phyloP scores from a whole-genome alignment of 1,140 invertebrate species.

The Trachymyrmex cornetzi region DNA sequence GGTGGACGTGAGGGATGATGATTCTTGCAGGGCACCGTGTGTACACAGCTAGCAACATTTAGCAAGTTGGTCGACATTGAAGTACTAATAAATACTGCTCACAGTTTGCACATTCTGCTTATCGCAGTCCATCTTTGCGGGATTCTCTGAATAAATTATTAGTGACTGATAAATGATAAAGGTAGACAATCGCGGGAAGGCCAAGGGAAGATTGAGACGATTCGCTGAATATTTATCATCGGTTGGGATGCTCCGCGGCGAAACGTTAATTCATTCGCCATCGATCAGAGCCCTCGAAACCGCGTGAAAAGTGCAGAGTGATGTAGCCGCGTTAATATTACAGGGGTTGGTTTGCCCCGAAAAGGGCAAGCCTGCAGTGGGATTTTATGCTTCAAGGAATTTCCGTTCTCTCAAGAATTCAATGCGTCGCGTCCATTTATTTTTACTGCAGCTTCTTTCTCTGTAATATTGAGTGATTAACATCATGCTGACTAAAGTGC shows the following conservation, averaged over 20 bases:
- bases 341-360: not conserved
- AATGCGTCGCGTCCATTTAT: not conserved
- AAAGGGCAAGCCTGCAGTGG: conserved; percentile 18
- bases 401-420: not conserved
- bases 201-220: conserved; percentile 13
- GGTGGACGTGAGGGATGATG: too few relatives aligned
- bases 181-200: conserved; percentile 18
- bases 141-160: conserved; percentile 30
- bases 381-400: conserved; percentile 18
- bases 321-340: conserved; percentile 55
- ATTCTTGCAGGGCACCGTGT: not conserved
- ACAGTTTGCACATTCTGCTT: conserved; percentile 19
- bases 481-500: not conserved
- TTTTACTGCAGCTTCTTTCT: not conserved
- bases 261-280: conserved; percentile 57
- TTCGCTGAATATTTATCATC: conserved; percentile 55
- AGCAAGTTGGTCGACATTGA: conserved; percentile 2
- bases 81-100: not conserved
- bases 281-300: conserved; percentile 45
- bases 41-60: not conserved
- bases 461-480: conserved; percentile 7
- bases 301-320: conserved; percentile 55
- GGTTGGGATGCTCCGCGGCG: conserved; percentile 1
- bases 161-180: conserved; percentile 42
- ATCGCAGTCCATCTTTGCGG: not conserved